phyloP scores from a whole-genome alignment of 2,113 vertebrate genomes.

The Miniopterus natalensis region DNA sequence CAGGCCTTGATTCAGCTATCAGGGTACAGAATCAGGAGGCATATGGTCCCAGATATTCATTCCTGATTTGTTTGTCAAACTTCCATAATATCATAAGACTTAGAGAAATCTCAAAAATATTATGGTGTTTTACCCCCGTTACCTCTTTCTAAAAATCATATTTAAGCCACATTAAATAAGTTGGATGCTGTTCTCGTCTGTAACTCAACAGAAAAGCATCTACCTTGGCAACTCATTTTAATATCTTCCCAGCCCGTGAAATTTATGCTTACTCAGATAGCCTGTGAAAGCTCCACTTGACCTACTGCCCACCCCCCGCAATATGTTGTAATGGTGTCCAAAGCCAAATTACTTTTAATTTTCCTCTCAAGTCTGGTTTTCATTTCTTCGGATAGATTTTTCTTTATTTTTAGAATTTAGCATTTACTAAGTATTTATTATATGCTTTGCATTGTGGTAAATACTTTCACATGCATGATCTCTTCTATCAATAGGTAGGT shows the following conservation, averaged over 20 bases:
- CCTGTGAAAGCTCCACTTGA: not conserved
- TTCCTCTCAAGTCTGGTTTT: not conserved
- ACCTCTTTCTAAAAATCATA: not conserved
- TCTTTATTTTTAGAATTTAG: not conserved
- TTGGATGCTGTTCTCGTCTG: not conserved
- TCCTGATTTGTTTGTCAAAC: constrained; percentile 1
- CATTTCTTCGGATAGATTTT: not conserved
- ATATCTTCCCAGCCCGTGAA: not conserved
- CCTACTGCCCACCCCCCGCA: rapidly evolving
- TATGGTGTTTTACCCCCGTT: not conserved
- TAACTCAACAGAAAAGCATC: not conserved
- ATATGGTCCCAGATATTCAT: not conserved
- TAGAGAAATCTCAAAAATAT: not conserved
- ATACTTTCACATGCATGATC: not conserved
- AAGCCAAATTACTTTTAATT: not conserved
- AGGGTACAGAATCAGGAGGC: not conserved
- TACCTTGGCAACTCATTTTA: not conserved
- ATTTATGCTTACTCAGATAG: not conserved
- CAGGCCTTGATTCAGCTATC: not conserved
- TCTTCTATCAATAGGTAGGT: not conserved
- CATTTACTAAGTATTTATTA: not conserved
- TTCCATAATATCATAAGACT: not conserved
- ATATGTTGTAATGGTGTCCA: constrained; percentile 8
- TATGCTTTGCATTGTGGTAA: not conserved
- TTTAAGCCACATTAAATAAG: not conserved